A percentile compares a stretch with the other conserved stretches of the same genome.
These are phyloP conservation scores for Lucifuga dentata DNA, from an alignment of 2,113 vertebrate species.

Conservation along the genomic window DNA sequence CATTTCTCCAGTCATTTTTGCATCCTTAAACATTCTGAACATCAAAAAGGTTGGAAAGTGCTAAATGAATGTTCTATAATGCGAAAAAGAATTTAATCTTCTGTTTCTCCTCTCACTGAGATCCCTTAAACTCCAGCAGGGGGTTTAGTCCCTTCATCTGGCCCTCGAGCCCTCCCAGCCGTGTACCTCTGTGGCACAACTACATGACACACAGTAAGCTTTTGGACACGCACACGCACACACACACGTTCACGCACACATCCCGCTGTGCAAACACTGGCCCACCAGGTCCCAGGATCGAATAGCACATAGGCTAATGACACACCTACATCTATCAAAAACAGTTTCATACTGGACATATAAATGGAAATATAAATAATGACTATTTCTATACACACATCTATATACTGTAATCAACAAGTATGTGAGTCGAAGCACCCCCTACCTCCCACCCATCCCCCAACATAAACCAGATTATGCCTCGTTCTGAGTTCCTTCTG, in stretches of 20 bases:
- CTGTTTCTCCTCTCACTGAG: slow-evolving; percentile 15
- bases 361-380: slow-evolving; percentile 80
- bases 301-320: slow-evolving; percentile 66
- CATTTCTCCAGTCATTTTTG: slow-evolving; percentile 83
- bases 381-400: slow-evolving; percentile 69
- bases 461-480: slow-evolving; percentile 17
- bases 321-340: slow-evolving; percentile 67
- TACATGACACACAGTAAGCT: slow-evolving; percentile 62
- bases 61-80: slow-evolving; percentile 78
- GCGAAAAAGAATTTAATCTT: slow-evolving; percentile 55
- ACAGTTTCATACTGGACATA: slow-evolving; percentile 65
- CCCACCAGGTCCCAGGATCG: slow-evolving; percentile 70
- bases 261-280: slow-evolving; percentile 73
- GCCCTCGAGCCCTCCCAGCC: slow-evolving; percentile 60
- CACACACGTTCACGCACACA: slow-evolving; percentile 1
- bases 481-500: slow-evolving; percentile 46
- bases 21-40: slow-evolving; percentile 84
- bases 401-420: slow-evolving; percentile 53
- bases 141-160: slow-evolving; percentile 54
- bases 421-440: slow-evolving; percentile 43
- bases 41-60: slow-evolving; percentile 84
- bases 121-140: slow-evolving; percentile 49
- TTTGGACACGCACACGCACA: slow-evolving; percentile 32
- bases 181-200: slow-evolving; percentile 57
- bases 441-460: slow-evolving; percentile 6